phyloP scores from a whole-genome alignment of 2,797 vertebrate genomes.

The Myoxocephalus aenaeus region DNA sequence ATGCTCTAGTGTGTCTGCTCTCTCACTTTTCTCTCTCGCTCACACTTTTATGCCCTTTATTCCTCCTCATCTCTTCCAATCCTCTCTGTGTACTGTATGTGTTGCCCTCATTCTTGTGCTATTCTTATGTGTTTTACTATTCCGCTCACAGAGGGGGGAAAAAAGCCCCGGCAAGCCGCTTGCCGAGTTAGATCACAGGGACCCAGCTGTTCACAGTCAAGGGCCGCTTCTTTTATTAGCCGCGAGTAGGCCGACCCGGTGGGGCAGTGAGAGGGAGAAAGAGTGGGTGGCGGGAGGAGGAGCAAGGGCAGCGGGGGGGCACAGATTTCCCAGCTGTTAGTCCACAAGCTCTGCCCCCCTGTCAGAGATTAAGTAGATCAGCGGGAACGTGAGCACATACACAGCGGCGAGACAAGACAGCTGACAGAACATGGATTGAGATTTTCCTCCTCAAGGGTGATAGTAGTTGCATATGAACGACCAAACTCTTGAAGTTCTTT shows the following conservation, averaged over 20 bases:
- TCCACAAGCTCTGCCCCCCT: slow-evolving; percentile 58
- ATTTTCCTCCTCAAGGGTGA: slow-evolving; percentile 28
- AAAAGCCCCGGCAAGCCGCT: slow-evolving; percentile 53
- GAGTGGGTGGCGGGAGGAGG: slow-evolving; percentile 59
- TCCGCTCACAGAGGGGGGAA: slow-evolving; percentile 24
- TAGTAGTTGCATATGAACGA: not conserved
- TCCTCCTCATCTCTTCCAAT: slow-evolving; percentile 38
- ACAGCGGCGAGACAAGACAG: slow-evolving; percentile 60
- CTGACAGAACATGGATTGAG: slow-evolving; percentile 56
- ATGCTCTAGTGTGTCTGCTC: slow-evolving; percentile 37
- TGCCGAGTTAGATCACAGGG: slow-evolving; percentile 73
- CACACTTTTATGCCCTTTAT: slow-evolving; percentile 7
- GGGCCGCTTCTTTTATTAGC: slow-evolving; percentile 83
- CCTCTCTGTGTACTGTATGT: slow-evolving; percentile 39
- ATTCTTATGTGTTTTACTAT: slow-evolving; percentile 54
- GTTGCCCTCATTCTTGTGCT: slow-evolving; percentile 34
- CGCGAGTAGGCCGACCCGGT: slow-evolving; percentile 73
- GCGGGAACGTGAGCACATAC: slow-evolving; percentile 44
- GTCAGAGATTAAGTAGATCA: slow-evolving; percentile 73
- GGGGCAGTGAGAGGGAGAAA: slow-evolving; percentile 57
- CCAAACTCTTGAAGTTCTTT: slow-evolving; percentile 28
- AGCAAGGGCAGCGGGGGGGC: slow-evolving; percentile 52
- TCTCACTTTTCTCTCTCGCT: slow-evolving; percentile 35
- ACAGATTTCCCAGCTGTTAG: slow-evolving; percentile 82
- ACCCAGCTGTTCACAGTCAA: slow-evolving; percentile 84